phyloP scores from a whole-genome alignment of 2,797 vertebrate species.

The Sciaenops ocellatus region DNA sequence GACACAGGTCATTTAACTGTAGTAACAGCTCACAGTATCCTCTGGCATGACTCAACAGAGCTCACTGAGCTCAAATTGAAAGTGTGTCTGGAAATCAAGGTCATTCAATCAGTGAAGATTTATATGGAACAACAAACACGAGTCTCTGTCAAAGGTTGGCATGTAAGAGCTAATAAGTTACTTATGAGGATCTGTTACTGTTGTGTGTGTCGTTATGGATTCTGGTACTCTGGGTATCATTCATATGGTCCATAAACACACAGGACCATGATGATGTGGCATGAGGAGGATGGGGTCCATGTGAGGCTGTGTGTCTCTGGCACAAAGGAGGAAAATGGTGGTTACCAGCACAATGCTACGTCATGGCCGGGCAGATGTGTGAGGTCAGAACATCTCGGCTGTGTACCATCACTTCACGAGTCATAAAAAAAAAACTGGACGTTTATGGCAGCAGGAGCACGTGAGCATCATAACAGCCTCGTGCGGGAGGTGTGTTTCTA shows the following conservation, averaged over 20 bases:
- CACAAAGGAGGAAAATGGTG: conserved; percentile 26
- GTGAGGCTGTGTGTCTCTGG: background rate
- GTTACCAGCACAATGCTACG: conserved; percentile 15
- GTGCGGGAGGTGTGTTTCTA: conserved; percentile 1
- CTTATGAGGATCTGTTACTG: background rate
- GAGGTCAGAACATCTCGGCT: background rate
- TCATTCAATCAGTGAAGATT: background rate
- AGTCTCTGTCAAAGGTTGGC: background rate
- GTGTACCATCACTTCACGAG: background rate
- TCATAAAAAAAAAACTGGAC: background rate
- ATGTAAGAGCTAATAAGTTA: background rate
- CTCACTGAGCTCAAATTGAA: background rate
- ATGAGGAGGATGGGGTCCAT: background rate
- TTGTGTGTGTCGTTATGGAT: background rate
- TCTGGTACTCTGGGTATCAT: background rate
- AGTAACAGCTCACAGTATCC: background rate
- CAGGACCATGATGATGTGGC: background rate
- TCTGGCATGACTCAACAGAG: background rate
- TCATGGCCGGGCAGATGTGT: conserved; percentile 16
- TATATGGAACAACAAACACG: background rate
- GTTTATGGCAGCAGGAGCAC: background rate
- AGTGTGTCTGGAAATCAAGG: background rate
- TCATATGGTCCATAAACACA: no score
- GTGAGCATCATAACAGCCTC: background rate
- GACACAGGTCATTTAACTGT: background rate